A percentile compares a stretch with the other conserved stretches of the same genome.
Conservation (phyloP, 2,888 invertebrate genomes). For the Rhyacophila evoluta region DNA sequence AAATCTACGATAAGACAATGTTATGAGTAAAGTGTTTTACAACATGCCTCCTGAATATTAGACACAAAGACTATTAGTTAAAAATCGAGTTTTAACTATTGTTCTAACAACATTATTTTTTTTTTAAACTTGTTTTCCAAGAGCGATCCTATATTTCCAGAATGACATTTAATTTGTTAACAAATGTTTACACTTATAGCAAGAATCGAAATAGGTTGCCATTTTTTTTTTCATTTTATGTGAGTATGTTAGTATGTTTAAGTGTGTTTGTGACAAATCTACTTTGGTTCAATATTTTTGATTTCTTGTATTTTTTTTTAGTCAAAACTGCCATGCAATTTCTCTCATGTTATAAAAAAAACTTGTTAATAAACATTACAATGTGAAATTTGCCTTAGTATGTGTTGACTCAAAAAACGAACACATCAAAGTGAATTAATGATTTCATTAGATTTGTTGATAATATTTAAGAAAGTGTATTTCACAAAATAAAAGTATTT, state of each 20-base stretch:
- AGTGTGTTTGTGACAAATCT: conserved; percentile 41
- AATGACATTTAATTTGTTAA: not conserved
- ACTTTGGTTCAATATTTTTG: not conserved
- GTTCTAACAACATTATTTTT: not conserved
- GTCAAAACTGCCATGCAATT: conserved; percentile 19
- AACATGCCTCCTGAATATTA: not conserved
- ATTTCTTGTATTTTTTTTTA: conserved; percentile 20
- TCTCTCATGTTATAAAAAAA: conserved; percentile 35
- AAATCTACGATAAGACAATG: not conserved
- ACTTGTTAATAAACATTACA: conserved; percentile 36
- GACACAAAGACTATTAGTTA: conserved; percentile 1
- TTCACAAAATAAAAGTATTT: conserved; percentile 43
- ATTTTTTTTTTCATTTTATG: conserved; percentile 45
- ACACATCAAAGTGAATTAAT: conserved; percentile 32
- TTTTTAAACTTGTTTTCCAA: not conserved
- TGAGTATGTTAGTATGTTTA: conserved; percentile 48
- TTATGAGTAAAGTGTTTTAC: not conserved
- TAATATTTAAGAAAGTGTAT: conserved; percentile 47
- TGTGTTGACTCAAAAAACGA: conserved; percentile 34
- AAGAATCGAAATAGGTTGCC: conserved; percentile 42
- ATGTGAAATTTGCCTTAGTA: conserved; percentile 42
- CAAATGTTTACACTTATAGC: conserved; percentile 14
- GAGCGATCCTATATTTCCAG: conserved; percentile 2
- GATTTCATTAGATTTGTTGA: conserved; percentile 45
- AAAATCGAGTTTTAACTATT: not conserved